A percentile compares a stretch with the other conserved stretches of the same genome.
phyloP scores from a whole-genome alignment of 2,888 invertebrate genomes.

The Eumacrocentrus americanus region DNA sequence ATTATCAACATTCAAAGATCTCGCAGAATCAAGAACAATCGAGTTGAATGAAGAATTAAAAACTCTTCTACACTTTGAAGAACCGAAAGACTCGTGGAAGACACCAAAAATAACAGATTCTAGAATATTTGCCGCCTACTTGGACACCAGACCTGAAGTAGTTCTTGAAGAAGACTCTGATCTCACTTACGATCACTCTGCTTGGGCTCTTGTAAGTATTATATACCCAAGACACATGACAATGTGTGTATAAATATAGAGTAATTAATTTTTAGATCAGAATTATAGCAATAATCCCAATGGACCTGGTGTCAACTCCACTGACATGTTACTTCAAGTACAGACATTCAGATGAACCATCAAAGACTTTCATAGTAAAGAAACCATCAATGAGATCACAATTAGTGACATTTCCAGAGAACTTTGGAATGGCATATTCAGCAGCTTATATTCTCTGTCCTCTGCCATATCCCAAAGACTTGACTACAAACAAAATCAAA shows the following conservation, averaged over 20 bases:
- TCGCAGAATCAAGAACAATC: slow-evolving; percentile 23
- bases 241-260: neutral
- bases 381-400: slow-evolving; percentile 29
- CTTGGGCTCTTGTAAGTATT: slow-evolving; percentile 38
- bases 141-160: slow-evolving; percentile 42
- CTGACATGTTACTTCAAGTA: slow-evolving; percentile 40
- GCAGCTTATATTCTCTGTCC: slow-evolving; percentile 41
- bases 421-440: slow-evolving; percentile 38
- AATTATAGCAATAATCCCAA: slow-evolving; percentile 39
- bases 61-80: slow-evolving; percentile 22
- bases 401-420: slow-evolving; percentile 35
- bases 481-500: slow-evolving; percentile 15
- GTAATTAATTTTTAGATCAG: slow-evolving; percentile 35
- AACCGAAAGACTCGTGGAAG: slow-evolving; percentile 32
- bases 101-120: slow-evolving; percentile 23
- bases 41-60: slow-evolving; percentile 29
- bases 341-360: neutral
- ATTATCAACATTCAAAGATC: slow-evolving; percentile 29
- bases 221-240: neutral
- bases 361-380: slow-evolving; percentile 10
- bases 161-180: slow-evolving; percentile 37
- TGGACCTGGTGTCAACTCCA: slow-evolving; percentile 15
- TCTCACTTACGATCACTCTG: slow-evolving; percentile 8
- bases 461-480: slow-evolving; percentile 30
- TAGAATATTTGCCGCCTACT: slow-evolving; percentile 40